phyloP scores from a whole-genome alignment of 2,888 invertebrate genomes.

The Artemia sinica region DNA sequence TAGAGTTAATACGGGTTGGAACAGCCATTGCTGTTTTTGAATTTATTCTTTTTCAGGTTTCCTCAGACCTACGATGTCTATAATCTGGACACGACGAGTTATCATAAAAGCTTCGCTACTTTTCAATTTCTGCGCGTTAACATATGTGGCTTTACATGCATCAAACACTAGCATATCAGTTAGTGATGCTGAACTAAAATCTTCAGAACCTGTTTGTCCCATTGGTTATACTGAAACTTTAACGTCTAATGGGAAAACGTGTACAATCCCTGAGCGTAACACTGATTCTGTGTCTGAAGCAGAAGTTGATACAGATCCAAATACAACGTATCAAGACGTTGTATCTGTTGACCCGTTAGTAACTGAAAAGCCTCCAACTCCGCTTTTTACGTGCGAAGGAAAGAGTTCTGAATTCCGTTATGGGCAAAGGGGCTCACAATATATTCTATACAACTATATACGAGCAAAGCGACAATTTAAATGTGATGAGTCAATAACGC shows the following conservation, averaged over 20 bases:
- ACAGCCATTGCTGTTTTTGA: no score
- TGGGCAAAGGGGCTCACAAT: conserved; percentile 58
- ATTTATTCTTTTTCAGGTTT: no score
- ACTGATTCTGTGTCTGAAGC: neutral
- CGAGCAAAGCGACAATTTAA: conserved; percentile 39
- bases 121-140: conserved; percentile 46
- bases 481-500: conserved; percentile 71
- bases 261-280: neutral
- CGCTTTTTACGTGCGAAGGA: conserved; percentile 22
- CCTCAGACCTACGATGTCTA: neutral
- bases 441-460: conserved; percentile 74
- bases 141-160: conserved; percentile 49
- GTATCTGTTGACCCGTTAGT: conserved; percentile 18
- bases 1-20: no score
- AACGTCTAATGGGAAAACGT: conserved; percentile 1
- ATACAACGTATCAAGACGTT: conserved; percentile 7
- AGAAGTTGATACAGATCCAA: conserved; percentile 18
- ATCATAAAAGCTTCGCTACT: conserved; percentile 40
- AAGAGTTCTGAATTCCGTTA: conserved; percentile 29
- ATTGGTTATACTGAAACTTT: neutral
- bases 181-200: neutral
- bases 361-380: conserved; percentile 22
- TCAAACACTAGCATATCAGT: conserved; percentile 15
- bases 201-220: neutral
- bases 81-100: conserved; percentile 13